Base-by-base conservation (phyloP, 1,140 invertebrate genomes). In the Nomia melanderi region DNA sequence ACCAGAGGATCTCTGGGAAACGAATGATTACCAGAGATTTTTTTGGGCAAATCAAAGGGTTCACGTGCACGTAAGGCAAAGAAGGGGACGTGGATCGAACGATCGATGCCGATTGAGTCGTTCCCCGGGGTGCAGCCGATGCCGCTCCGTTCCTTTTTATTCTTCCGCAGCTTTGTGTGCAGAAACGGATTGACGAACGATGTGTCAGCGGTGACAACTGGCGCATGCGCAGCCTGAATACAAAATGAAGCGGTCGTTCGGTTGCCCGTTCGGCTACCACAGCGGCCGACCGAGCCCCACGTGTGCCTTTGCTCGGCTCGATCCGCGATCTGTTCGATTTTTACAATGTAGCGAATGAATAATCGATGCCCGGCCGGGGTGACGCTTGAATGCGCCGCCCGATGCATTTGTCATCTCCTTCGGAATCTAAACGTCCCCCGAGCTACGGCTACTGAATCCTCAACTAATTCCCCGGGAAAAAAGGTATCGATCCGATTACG, bases 131-230 rank as follows among this genome's bases (percentile, higher is more conserved):
- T 50, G 79, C 67, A 66, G 41, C 20, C 70, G 81, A 76, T 71
- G 85, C 77, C 80, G 75, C 83, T 53, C n/a, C 84, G 71, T 79
- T n/a, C 70, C 85, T 87, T 91, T 88, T 90, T 88, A 86, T 84
- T 81, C 79, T 78, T 76, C 54, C 62, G 63, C 59, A 87, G 88
- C 87, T 90, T 90, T 88, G 88, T 89, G 86, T 85, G 88, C 83
- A 90, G 86, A 89, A 88, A 88, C 87, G 76, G 87, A 84, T 91
- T 92, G 91, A 92, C 91, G 88, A 90, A 92, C 91, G 90, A 92
- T 89, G 91, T 92, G 91, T 92, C 91, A 92, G 90, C 90, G 80
- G 87, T 92, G 91, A 92, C 91, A 92, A 92, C 91, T 92, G 89
- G 90, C 90, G 88, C 91, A 91, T 88, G 90, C 90, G 90, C 86